A percentile compares a stretch with the other conserved stretches of the same genome.
phyloP scores from a whole-genome alignment of 2,888 invertebrate species.

The Escarpia spicata region DNA sequence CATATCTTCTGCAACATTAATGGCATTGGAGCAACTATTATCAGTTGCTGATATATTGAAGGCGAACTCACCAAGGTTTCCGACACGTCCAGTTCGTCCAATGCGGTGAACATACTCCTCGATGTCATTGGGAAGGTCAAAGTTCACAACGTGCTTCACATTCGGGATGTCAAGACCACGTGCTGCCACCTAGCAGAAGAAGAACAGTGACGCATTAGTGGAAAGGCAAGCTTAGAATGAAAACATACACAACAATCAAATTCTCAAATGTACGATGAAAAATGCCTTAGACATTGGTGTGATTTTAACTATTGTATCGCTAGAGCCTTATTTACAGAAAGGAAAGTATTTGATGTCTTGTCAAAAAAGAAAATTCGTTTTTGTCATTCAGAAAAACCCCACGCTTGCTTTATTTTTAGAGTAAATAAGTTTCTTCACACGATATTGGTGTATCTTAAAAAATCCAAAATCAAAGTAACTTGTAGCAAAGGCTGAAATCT shows the following conservation, averaged over 20 bases:
- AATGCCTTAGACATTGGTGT: no score
- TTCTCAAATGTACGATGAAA: neutral
- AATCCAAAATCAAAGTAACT: no score
- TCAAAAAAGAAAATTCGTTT: no score
- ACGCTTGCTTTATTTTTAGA: no score
- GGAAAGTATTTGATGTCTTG: no score
- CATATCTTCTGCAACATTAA: no score
- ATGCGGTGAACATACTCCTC: constrained; percentile 99
- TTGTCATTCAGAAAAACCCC: no score
- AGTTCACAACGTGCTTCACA: constrained; percentile 99
- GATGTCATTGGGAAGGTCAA: constrained; percentile 98
- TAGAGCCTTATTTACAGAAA: no score
- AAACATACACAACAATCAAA: neutral
- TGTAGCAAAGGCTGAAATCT: no score
- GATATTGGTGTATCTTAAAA: no score
- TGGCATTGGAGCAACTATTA: neutral
- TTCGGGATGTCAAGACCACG: constrained; percentile 99
- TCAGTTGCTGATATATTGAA: neutral
- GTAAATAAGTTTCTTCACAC: no score
- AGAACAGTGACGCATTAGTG: neutral
- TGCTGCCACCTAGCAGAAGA: constrained; percentile 74
- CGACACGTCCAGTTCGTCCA: constrained; percentile 99
- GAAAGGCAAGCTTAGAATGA: neutral
- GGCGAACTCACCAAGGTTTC: constrained; percentile 80
- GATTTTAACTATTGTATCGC: no score